Base-by-base conservation (phyloP, 2,113 vertebrate species). In the Gadus chalcogrammus region DNA sequence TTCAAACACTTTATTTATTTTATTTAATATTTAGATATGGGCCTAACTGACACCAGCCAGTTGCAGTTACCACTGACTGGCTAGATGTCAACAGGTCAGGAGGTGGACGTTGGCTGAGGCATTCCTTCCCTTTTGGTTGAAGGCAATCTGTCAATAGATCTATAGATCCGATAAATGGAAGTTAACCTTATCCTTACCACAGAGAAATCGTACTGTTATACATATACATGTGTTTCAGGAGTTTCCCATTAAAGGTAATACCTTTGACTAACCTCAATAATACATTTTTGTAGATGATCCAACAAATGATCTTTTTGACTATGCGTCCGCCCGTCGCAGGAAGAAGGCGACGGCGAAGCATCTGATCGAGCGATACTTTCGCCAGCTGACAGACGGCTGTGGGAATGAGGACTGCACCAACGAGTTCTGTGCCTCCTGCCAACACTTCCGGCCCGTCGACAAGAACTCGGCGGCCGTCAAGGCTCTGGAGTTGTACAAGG, bases 311-410 rank as follows among this genome's bases (percentile, higher is more conserved):
- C 13, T 58, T 17, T 58, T 58, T 58, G 55, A 48, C 42, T 16
- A 17, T 58, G 1, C 55, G 15, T 27, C 22, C 61, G 85, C 96
- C 87, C 90, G 90, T 15, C n/a, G 84, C 93, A 99, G 97, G 98
- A 99, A 99, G 95, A 98, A 94, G 95, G 95, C 95, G 86, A 94
- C 97, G 92, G 97, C 96, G 91, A 99, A 99, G 93, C 95, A 97
- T 94, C 95, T 99, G 92, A 99, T 99, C 89, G 97, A 99, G 93
- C 97, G 97, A 93, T 99, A 99, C 94, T 99, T 98, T 94, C 95
- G 93, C 89, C 97, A 99, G 95, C 94, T 99, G 94, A 99, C 97
- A 12, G 95, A 98, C 85, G 97, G 97, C 93, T 99, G 97, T 93
- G 97, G 97, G 94, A 98, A 99, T 95, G 95, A 95, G 91, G 93